Conservation (phyloP, 2,888 invertebrate genomes). For the Nebria salina region DNA sequence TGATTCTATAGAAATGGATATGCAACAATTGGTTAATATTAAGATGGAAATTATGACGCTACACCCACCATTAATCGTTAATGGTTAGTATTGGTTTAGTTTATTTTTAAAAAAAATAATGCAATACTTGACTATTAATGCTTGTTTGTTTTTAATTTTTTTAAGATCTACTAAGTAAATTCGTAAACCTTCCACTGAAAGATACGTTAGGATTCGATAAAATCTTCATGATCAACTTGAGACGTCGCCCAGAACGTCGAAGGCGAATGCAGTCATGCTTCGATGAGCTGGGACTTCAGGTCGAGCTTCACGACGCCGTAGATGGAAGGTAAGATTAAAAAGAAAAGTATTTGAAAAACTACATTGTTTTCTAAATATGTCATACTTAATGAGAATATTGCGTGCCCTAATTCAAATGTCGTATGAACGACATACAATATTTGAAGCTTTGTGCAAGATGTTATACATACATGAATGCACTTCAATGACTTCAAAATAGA, state of each 20-base stretch:
- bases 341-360: background rate
- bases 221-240: constrained; percentile 93
- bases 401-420: background rate
- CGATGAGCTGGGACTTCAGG: constrained; percentile 82
- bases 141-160: constrained; percentile 13
- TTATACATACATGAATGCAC: background rate
- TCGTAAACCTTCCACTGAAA: constrained; percentile 57
- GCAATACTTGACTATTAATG: background rate
- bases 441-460: background rate
- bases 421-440: background rate
- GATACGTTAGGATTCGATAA: constrained; percentile 78
- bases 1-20: constrained; percentile 72
- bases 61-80: constrained; percentile 63
- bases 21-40: constrained; percentile 77
- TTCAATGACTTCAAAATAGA: background rate
- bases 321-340: constrained; percentile 80
- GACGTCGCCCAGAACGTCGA: constrained; percentile 81
- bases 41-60: constrained; percentile 72
- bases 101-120: too few species aligned
- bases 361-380: background rate
- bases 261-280: constrained; percentile 83
- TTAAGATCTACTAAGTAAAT: constrained; percentile 32
- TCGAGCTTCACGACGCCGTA: constrained; percentile 79
- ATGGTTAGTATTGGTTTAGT: constrained; percentile 56
- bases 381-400: background rate